These are phyloP conservation scores for Macropis europaea DNA, from an alignment of 2,888 invertebrate species.

Conservation along the genomic window DNA sequence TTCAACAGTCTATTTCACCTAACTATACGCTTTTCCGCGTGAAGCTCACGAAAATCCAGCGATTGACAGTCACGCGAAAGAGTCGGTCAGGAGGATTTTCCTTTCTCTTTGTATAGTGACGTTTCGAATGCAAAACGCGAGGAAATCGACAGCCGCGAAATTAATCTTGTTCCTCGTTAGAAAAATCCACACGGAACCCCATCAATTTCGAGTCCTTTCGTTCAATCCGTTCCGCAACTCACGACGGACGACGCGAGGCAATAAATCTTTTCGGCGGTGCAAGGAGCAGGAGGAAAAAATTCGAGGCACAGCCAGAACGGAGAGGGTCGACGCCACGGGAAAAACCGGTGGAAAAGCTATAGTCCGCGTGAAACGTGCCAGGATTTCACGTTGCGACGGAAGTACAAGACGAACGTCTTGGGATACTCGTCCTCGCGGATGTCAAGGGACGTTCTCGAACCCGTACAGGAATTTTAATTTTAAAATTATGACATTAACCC, in stretches of 20 bases:
- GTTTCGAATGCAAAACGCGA: no score
- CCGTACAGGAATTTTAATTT: no score
- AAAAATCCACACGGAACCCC: not conserved
- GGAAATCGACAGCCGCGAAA: slow-evolving; percentile 1
- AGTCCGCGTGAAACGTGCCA: slow-evolving; percentile 24
- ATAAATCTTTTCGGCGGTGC: slow-evolving; percentile 23
- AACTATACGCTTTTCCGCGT: no score
- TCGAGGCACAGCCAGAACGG: not conserved
- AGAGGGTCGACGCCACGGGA: not conserved
- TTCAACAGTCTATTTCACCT: no score
- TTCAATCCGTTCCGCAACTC: slow-evolving; percentile 19
- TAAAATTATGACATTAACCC: no score
- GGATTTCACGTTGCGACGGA: slow-evolving; percentile 11
- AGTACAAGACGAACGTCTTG: not conserved
- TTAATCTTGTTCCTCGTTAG: not conserved
- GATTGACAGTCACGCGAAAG: no score
- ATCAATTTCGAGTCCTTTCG: not conserved
- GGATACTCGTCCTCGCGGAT: no score
- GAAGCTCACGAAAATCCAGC: no score
- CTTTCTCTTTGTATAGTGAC: not conserved
- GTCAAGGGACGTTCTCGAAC: no score
- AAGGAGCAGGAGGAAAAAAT: not conserved
- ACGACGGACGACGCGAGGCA: not conserved
- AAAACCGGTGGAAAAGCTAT: slow-evolving; percentile 15
- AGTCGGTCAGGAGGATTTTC: no score